A percentile compares a stretch with the other conserved stretches of the same genome.
These are phyloP conservation scores for Drosophila barbarae DNA, from an alignment of 2,888 invertebrate species.

Conservation along the genomic window DNA sequence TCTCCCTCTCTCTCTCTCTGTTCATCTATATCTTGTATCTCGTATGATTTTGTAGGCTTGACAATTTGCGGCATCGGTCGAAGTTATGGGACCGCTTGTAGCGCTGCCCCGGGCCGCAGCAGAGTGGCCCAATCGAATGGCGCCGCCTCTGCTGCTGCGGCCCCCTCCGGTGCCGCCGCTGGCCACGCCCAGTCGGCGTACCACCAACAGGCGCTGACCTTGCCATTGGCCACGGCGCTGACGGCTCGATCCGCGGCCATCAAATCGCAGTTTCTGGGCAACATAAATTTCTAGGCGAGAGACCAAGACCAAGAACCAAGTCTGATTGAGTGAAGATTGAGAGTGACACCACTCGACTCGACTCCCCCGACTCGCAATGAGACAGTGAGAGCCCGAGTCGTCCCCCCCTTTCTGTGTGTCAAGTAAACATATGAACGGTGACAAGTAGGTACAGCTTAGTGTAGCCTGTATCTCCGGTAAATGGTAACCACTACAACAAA, in stretches of 20 bases:
- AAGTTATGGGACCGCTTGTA: constrained; percentile 78
- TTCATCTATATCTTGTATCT: constrained; percentile 62
- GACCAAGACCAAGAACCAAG: constrained; percentile 32
- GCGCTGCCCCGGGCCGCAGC: constrained; percentile 76
- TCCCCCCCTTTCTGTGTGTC: constrained; percentile 35
- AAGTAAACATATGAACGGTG: constrained; percentile 52
- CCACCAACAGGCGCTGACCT: constrained; percentile 76
- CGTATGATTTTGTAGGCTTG: constrained; percentile 78
- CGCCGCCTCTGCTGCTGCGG: constrained; percentile 64
- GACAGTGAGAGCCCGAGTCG: constrained; percentile 40
- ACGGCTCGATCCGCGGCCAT: constrained; percentile 79
- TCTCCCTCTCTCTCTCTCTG: constrained; percentile 32
- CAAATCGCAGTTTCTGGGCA: constrained; percentile 80
- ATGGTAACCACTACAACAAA: constrained; percentile 58
- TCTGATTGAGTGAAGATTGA: constrained; percentile 29
- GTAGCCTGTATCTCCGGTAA: constrained; percentile 59
- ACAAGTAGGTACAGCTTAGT: constrained; percentile 70
- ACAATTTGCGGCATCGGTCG: constrained; percentile 80
- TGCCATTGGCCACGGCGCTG: constrained; percentile 79
- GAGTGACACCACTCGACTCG: constrained; percentile 16
- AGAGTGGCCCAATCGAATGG: constrained; percentile 60
- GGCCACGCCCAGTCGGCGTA: constrained; percentile 71
- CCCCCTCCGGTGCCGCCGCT: constrained; percentile 58
- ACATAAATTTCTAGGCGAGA: constrained; percentile 77
- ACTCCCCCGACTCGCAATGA: constrained; percentile 7